phyloP scores from a whole-genome alignment of 2,888 invertebrate genomes.

The Scaptomyza parva region DNA sequence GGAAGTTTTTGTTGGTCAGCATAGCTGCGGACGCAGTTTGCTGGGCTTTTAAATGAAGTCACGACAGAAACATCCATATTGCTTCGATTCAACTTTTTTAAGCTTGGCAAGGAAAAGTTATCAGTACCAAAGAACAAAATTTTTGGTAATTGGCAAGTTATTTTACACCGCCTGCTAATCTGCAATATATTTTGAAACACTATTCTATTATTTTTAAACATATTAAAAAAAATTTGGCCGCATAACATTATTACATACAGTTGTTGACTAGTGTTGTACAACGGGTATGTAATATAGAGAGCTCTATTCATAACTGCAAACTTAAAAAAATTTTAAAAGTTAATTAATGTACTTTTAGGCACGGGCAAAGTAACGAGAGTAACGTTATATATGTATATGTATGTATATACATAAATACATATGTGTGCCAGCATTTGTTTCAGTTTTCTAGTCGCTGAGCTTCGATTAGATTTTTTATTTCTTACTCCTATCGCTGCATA shows the following conservation, averaged over 20 bases:
- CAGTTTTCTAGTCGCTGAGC: no score
- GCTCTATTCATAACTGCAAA: no score
- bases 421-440: no score
- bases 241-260: slow-evolving; percentile 45
- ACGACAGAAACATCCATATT: slow-evolving; percentile 89
- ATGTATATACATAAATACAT: no score
- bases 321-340: no score
- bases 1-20: slow-evolving; percentile 87
- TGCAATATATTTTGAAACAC: slow-evolving; percentile 8
- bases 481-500: no score
- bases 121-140: slow-evolving; percentile 95
- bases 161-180: slow-evolving; percentile 14
- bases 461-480: no score
- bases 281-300: no score
- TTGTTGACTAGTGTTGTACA: slow-evolving; percentile 32
- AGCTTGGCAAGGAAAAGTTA: slow-evolving; percentile 91
- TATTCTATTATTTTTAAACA: slow-evolving; percentile 82
- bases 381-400: no score
- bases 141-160: slow-evolving; percentile 74
- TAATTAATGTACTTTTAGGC: no score
- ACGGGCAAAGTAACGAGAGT: no score
- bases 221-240: slow-evolving; percentile 41
- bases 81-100: slow-evolving; percentile 84
- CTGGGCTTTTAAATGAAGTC: slow-evolving; percentile 87
- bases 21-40: slow-evolving; percentile 89